These are phyloP conservation scores for Atrichornis clamosus DNA, from an alignment of 2,113 vertebrate genomes.

Conservation along the genomic window DNA sequence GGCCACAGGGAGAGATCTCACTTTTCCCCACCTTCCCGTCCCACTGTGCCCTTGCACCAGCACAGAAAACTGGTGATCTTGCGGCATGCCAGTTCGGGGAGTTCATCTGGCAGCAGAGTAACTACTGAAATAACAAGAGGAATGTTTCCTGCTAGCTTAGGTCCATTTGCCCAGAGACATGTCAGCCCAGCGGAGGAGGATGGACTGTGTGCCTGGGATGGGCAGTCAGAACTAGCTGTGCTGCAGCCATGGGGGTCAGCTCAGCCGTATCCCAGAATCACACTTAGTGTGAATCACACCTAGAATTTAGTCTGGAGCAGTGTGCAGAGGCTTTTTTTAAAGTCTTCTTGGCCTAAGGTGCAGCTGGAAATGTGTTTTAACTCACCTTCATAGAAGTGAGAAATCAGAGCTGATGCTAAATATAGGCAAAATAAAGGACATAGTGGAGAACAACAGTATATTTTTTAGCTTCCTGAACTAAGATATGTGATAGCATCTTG, in stretches of 20 bases:
- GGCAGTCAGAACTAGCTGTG: not conserved
- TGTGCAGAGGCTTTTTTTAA: not conserved
- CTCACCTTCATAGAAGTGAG: not conserved
- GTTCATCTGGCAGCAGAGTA: not conserved
- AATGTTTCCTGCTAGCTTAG: not conserved
- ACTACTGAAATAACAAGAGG: not conserved
- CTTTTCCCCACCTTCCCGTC: not conserved
- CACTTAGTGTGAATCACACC: not conserved
- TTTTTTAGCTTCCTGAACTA: not conserved
- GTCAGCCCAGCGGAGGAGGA: not conserved
- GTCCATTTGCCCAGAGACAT: not conserved
- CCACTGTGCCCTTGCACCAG: not conserved
- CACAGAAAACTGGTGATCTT: not conserved
- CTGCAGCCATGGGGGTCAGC: not conserved
- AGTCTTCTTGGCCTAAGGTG: not conserved
- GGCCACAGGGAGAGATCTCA: not conserved
- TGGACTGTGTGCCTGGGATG: not conserved
- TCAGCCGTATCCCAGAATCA: not conserved
- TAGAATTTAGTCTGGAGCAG: not conserved
- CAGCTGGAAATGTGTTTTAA: not conserved
- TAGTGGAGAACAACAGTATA: not conserved
- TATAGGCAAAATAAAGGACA: not conserved
- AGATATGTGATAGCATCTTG: not conserved
- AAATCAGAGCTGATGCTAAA: not conserved
- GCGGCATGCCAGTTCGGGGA: not conserved